Percentiles rank a stretch among this genome's conserved stretches.
These are phyloP conservation scores for Procapra przewalskii DNA, from an alignment of 2,113 vertebrate genomes.

Conservation along the genomic window DNA sequence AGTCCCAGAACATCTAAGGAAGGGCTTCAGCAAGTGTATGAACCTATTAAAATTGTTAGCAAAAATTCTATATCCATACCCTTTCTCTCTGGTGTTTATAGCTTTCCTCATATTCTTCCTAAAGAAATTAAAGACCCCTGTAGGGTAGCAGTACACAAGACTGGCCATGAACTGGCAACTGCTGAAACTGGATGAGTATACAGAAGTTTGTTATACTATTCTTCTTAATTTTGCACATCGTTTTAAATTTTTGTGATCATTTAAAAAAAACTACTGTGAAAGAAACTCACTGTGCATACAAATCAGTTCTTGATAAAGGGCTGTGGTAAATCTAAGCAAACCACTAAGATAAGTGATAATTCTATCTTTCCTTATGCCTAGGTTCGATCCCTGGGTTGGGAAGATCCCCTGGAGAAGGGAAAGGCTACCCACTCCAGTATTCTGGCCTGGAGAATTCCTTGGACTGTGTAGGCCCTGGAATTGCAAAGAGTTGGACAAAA, in stretches of 20 bases:
- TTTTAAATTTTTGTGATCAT: constrained; percentile 1
- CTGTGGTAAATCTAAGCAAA: background rate
- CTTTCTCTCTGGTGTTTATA: background rate
- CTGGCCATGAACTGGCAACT: background rate
- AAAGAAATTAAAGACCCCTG: background rate
- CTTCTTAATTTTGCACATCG: background rate
- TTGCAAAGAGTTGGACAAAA: background rate
- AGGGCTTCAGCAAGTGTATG: background rate
- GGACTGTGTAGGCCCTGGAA: background rate
- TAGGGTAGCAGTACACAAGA: background rate
- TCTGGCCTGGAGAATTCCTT: background rate
- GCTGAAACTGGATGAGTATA: background rate
- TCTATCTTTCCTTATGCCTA: background rate
- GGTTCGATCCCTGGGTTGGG: background rate
- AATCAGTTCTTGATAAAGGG: background rate
- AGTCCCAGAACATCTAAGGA: background rate
- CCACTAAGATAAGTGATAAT: background rate
- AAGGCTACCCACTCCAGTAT: background rate
- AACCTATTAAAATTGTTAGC: background rate
- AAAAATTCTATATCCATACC: background rate
- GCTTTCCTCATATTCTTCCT: background rate
- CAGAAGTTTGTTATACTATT: background rate
- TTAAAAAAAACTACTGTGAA: background rate
- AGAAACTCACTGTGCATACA: background rate
- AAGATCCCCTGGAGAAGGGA: background rate